Conservation (phyloP, 2,113 vertebrate species). For the Antechinus stuartii region DNA sequence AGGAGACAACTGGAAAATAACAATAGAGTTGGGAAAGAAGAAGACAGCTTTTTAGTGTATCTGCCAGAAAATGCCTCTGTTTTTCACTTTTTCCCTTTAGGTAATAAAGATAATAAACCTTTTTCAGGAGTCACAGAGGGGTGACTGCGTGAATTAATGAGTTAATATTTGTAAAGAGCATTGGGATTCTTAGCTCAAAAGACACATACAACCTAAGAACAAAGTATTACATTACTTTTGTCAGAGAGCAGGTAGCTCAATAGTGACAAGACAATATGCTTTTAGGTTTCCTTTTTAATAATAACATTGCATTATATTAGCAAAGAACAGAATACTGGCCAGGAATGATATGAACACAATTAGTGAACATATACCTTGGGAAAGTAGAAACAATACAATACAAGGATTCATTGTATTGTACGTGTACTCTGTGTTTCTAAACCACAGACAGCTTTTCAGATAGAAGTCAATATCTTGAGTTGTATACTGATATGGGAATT, state of each 20-base stretch:
- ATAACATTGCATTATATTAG: slow-evolving; percentile 49
- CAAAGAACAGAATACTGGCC: slow-evolving; percentile 45
- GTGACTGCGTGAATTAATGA: slow-evolving; percentile 55
- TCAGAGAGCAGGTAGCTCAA: slow-evolving; percentile 35
- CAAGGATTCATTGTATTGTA: slow-evolving; percentile 12
- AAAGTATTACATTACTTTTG: slow-evolving; percentile 38
- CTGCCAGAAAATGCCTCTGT: slow-evolving; percentile 30
- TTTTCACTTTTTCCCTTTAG: background rate
- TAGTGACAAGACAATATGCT: slow-evolving; percentile 37
- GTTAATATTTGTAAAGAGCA: slow-evolving; percentile 66
- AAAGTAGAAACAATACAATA: slow-evolving; percentile 53
- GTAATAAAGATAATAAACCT: slow-evolving; percentile 35
- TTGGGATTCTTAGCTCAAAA: slow-evolving; percentile 47
- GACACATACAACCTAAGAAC: slow-evolving; percentile 23
- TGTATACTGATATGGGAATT: slow-evolving; percentile 15
- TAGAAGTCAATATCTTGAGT: background rate
- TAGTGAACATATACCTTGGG: slow-evolving; percentile 45
- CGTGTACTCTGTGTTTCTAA: background rate
- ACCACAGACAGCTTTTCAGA: slow-evolving; percentile 42
- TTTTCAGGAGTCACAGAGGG: slow-evolving; percentile 39
- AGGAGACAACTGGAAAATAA: background rate
- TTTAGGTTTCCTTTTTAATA: slow-evolving; percentile 62
- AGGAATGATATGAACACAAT: slow-evolving; percentile 59
- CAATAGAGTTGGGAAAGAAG: background rate
- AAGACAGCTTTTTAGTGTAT: slow-evolving; percentile 6